These are phyloP conservation scores for Microplitis deprimator DNA, from an alignment of 2,888 invertebrate species.

Conservation along the genomic window DNA sequence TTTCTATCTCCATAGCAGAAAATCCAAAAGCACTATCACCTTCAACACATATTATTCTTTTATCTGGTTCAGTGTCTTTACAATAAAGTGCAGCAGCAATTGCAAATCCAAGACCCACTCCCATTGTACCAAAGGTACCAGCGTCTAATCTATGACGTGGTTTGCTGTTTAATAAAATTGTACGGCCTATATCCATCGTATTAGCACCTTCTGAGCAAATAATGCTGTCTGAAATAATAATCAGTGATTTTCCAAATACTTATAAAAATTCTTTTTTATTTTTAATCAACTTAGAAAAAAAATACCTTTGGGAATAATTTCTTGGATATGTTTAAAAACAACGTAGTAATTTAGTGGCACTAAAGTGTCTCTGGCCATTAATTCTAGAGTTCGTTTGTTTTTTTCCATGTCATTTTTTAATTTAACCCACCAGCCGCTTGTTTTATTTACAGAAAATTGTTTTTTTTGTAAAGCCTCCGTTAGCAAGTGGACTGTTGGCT, in stretches of 20 bases:
- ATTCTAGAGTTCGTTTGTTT: conserved; percentile 80
- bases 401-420: conserved; percentile 80
- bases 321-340: conserved; percentile 88
- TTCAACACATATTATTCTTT: conserved; percentile 92
- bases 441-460: conserved; percentile 73
- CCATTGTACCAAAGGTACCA: conserved; percentile 98
- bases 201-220: conserved; percentile 98
- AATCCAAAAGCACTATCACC: conserved; percentile 99
- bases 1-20: conserved; percentile 98
- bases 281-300: neutral
- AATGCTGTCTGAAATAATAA: conserved; percentile 77
- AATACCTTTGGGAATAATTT: conserved; percentile 77
- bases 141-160: conserved; percentile 94
- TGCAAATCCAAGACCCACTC: conserved; percentile 93
- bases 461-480: conserved; percentile 74
- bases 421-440: conserved; percentile 83
- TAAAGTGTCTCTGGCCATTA: conserved; percentile 79
- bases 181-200: conserved; percentile 98
- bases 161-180: conserved; percentile 86
- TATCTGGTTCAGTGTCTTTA: conserved; percentile 83
- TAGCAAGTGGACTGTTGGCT: conserved; percentile 80
- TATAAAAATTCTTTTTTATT: too few species aligned
- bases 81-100: conserved; percentile 94
- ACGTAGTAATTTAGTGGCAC: conserved; percentile 94
- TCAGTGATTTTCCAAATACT: neutral